Evolutionary conservation across 2,888 invertebrate genomes (phyloP), one percentile per base, ranked within the genome.

Genomic region (Pristionchus arcanus): DNA sequence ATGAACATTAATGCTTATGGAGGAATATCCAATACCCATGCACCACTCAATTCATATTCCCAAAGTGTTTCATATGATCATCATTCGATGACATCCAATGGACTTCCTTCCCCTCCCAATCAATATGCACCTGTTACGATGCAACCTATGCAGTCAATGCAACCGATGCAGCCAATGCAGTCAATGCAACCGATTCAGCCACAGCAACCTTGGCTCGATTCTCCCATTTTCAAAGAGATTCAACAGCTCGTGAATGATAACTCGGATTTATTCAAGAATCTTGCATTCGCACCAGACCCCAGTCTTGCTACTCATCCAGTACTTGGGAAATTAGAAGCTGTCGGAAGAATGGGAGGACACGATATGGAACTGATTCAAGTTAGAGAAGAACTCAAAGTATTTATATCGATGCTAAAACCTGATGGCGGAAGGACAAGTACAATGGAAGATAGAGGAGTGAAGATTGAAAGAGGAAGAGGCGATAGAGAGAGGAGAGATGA

Each of bases 291-390:
- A 7, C 15, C 28, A 21, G 87, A 87, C 37, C 3, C 49, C 28
- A 34, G 1, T 19, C 34, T 71, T 9, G 25, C 53, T 53, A 31
- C 49, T 28, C 53, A 87, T 71, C 87, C 87, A 25, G 87, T 87
- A n/a, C 74, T 87, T 5, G 28, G 7, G 25, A 87, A 87, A 25
- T 87, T 28, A 37, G 31, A 21, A 11, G 25, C 21, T 87, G 19
- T 34, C 34, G 34, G 25, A 68, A 25, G 87, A 49, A n/a, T 66
- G 21, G 7, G 21, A 77, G 31, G 77, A 49, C 25, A n/a, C 37
- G 66, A 28, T 37, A 86, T 86, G 86, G 63, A 31, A 37, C 28
- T 77, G 77, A 77, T n/a, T 19, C 15, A 53, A 87, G 49, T 87
- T 11, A 31, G 31, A 21, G 19, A 34, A 13, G 87, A 87, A 66